These are phyloP conservation scores for Drosophila subquinaria DNA, from an alignment of 2,888 invertebrate genomes.

Conservation along the genomic window DNA sequence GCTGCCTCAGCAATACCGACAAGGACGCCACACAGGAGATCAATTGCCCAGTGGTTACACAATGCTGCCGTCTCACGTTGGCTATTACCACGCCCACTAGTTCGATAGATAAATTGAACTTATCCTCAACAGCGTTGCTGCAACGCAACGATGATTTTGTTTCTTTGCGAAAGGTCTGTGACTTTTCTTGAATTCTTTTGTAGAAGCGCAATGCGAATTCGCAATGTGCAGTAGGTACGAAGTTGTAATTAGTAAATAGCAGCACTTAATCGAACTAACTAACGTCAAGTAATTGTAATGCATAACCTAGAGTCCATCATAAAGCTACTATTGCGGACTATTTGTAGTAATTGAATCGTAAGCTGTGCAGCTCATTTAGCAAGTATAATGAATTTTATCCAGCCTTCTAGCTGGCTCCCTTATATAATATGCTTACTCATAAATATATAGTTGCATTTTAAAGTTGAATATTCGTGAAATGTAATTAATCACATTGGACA, in stretches of 20 bases:
- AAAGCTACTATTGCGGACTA: slow-evolving; percentile 11
- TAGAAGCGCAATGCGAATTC: slow-evolving; percentile 19
- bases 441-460: slow-evolving; percentile 71
- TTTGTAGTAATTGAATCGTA: slow-evolving; percentile 31
- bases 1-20: slow-evolving; percentile 16
- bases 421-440: slow-evolving; percentile 42
- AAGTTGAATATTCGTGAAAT: slow-evolving; percentile 68
- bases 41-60: slow-evolving; percentile 50
- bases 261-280: slow-evolving; percentile 62
- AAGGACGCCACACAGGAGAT: slow-evolving; percentile 39
- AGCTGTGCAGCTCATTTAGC: slow-evolving; percentile 36
- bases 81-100: slow-evolving; percentile 69
- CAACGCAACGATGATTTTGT: slow-evolving; percentile 19
- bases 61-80: slow-evolving; percentile 69
- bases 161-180: slow-evolving; percentile 51
- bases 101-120: slow-evolving; percentile 22
- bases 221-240: slow-evolving; percentile 20
- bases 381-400: slow-evolving; percentile 47
- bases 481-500: slow-evolving; percentile 73
- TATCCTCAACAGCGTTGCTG: slow-evolving; percentile 24
- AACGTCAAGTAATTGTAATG: slow-evolving; percentile 33
- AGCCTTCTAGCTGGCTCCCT: slow-evolving; percentile 49
- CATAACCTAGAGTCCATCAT: slow-evolving; percentile 30
- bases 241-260: slow-evolving; percentile 73
- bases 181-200: slow-evolving; percentile 46